A percentile compares a stretch with the other conserved stretches of the same genome.
These are phyloP conservation scores for Synergus laeviventris DNA, from an alignment of 2,888 invertebrate species.

Conservation along the genomic window DNA sequence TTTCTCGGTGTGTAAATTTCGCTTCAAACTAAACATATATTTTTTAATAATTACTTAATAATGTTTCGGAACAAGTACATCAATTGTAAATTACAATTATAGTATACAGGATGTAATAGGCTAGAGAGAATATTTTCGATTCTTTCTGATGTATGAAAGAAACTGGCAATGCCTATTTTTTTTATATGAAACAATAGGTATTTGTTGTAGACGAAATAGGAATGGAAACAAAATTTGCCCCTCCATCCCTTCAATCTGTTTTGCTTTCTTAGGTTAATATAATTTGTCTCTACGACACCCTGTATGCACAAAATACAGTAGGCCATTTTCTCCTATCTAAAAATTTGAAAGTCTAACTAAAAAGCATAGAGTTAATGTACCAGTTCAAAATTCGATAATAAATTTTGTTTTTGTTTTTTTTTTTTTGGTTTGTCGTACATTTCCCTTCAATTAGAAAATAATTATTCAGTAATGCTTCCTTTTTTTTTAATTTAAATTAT, in stretches of 20 bases:
- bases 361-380: conserved; percentile 61
- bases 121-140: not conserved
- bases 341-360: conserved; percentile 70
- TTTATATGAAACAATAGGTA: not conserved
- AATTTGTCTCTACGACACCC: conserved; percentile 29
- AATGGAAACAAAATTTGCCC: not conserved
- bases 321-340: conserved; percentile 72
- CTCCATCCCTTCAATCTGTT: conserved; percentile 10
- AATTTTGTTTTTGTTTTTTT: conserved; percentile 41
- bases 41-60: conserved; percentile 4
- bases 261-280: conserved; percentile 25
- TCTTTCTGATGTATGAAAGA: not conserved
- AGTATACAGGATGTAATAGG: conserved; percentile 14
- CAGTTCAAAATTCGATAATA: conserved; percentile 44
- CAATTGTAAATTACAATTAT: conserved; percentile 28
- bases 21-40: not conserved
- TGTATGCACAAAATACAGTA: conserved; percentile 52
- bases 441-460: conserved; percentile 41
- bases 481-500: conserved; percentile 29
- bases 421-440: conserved; percentile 41
- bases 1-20: not conserved
- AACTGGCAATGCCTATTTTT: not conserved
- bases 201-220: not conserved
- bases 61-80: conserved; percentile 19
- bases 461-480: conserved; percentile 37